These are phyloP conservation scores for Leptinotarsa defecta DNA, from an alignment of 1,140 invertebrate species.

Conservation along the genomic window DNA sequence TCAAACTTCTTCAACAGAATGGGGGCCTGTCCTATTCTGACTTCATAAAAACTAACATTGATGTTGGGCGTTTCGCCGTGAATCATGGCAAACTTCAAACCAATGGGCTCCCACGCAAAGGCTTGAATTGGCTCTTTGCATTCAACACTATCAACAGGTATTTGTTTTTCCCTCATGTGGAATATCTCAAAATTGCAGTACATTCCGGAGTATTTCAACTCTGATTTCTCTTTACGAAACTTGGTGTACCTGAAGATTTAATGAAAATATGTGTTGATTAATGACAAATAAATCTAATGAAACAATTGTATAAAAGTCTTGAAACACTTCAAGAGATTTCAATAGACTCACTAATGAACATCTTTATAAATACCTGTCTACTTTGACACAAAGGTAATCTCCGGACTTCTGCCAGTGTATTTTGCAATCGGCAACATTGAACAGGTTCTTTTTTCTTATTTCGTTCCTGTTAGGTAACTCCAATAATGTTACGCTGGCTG, in stretches of 20 bases:
- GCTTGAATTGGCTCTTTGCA: slow-evolving; percentile 91
- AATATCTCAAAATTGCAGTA: slow-evolving; percentile 99
- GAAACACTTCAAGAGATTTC: too few species aligned
- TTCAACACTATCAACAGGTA: slow-evolving; percentile 97
- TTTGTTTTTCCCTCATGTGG: slow-evolving; percentile 96
- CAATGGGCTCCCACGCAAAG: slow-evolving; percentile 98
- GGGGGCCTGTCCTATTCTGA: slow-evolving; percentile 78
- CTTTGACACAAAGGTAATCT: slow-evolving; percentile 97
- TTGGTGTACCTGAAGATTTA: slow-evolving; percentile 78
- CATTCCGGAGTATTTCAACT: slow-evolving; percentile 94
- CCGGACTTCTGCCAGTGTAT: slow-evolving; percentile 99
- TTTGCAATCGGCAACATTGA: slow-evolving; percentile 97
- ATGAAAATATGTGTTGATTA: too few species aligned
- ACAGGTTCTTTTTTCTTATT: slow-evolving; percentile 94
- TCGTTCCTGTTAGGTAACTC: slow-evolving; percentile 88
- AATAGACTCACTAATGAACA: neutral
- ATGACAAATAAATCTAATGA: too few species aligned
- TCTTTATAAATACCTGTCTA: slow-evolving; percentile 71
- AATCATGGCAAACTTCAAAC: slow-evolving; percentile 94
- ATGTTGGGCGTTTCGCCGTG: slow-evolving; percentile 90
- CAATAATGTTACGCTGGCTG: slow-evolving; percentile 80
- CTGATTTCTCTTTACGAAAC: slow-evolving; percentile 86
- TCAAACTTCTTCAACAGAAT: slow-evolving; percentile 88
- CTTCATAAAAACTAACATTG: slow-evolving; percentile 92
- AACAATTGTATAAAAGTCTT: too few species aligned